These are phyloP conservation scores for Sympetrum striolatum DNA, from an alignment of 2,888 invertebrate genomes.

Conservation along the genomic window DNA sequence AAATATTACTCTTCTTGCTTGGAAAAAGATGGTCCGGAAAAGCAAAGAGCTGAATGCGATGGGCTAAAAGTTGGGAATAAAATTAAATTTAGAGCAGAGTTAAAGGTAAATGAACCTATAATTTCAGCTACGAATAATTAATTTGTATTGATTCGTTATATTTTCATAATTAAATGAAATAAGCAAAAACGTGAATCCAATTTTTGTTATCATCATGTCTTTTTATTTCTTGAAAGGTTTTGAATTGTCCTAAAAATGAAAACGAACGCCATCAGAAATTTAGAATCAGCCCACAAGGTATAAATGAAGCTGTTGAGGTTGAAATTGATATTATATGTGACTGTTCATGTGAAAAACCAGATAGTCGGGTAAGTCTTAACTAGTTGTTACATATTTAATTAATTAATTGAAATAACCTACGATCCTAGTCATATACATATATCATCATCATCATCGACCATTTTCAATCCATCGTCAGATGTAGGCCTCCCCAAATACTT, in stretches of 20 bases:
- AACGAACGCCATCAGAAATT: slow-evolving; percentile 63
- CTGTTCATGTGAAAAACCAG: slow-evolving; percentile 73
- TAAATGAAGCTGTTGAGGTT: slow-evolving; percentile 72
- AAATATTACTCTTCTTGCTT: slow-evolving; percentile 65
- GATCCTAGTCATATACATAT: too few relatives aligned
- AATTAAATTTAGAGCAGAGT: slow-evolving; percentile 64
- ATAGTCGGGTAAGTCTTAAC: slow-evolving; percentile 54
- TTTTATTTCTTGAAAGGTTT: slow-evolving; percentile 46
- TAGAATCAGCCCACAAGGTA: slow-evolving; percentile 73
- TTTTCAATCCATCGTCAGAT: too few relatives aligned
- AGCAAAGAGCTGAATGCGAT: slow-evolving; percentile 67
- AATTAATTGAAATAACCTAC: too few relatives aligned
- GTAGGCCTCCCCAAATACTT: too few relatives aligned
- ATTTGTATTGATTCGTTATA: too few relatives aligned
- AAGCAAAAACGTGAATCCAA: too few relatives aligned
- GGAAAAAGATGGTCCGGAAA: slow-evolving; percentile 53
- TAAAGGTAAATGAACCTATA: slow-evolving; percentile 57
- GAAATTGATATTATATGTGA: slow-evolving; percentile 74
- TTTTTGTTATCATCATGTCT: too few relatives aligned
- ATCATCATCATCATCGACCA: too few relatives aligned
- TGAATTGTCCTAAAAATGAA: slow-evolving; percentile 66
- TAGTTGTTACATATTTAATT: too few relatives aligned
- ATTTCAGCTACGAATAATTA: too few relatives aligned
- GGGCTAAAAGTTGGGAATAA: slow-evolving; percentile 67
- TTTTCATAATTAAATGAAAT: too few relatives aligned